Conservation (phyloP, 2,797 vertebrate genomes). For the Sebastes minor region DNA sequence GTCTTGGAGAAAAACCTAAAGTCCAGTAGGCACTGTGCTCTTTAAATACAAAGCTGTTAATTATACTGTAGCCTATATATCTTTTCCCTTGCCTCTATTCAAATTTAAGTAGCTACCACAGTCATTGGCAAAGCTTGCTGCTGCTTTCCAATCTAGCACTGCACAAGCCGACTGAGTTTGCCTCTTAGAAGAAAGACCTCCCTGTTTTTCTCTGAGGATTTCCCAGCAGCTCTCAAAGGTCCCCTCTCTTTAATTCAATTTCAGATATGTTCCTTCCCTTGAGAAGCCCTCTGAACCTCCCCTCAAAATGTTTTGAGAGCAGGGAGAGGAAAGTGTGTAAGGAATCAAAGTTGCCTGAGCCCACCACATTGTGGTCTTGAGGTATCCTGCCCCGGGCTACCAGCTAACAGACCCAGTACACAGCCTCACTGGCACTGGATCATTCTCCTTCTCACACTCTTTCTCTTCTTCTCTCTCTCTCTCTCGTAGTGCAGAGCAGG, state of each 20-base stretch:
- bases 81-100: not conserved
- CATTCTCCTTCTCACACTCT: not conserved
- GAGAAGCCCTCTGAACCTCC: conserved; percentile 41
- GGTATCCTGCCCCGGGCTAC: conserved; percentile 10
- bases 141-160: not conserved
- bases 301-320: conserved; percentile 34
- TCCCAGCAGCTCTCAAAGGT: conserved; percentile 37
- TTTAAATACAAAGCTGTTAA: conserved; percentile 5
- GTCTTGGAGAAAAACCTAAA: not conserved
- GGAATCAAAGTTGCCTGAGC: conserved; percentile 32
- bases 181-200: conserved; percentile 21
- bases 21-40: not conserved
- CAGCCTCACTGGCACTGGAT: conserved; percentile 21
- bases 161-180: conserved; percentile 9
- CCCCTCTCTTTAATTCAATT: conserved; percentile 49
- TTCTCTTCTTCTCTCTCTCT: conserved; percentile 6
- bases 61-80: not conserved
- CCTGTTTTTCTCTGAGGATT: conserved; percentile 38
- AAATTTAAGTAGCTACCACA: not conserved
- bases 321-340: conserved; percentile 4
- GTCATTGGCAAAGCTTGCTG: conserved; percentile 1
- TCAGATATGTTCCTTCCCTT: conserved; percentile 36
- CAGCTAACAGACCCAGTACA: conserved; percentile 10
- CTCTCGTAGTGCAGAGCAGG: conserved; percentile 37
- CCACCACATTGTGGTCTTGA: not conserved